Conservation (phyloP, 2,797 vertebrate genomes). For the Lophius americanus region DNA sequence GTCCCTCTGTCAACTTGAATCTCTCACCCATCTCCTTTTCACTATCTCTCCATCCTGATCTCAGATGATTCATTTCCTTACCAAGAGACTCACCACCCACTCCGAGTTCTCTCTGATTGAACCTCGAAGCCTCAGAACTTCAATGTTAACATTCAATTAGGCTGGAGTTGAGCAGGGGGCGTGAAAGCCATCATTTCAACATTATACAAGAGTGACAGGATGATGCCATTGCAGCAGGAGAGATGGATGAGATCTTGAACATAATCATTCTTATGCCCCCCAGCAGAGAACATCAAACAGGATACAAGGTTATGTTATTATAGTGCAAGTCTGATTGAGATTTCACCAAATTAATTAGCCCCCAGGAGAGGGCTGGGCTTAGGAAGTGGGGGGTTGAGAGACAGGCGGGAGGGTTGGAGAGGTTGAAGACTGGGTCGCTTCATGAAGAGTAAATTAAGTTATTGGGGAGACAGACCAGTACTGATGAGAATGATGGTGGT, state of each 20-base stretch:
- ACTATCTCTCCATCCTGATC: slow-evolving; percentile 36
- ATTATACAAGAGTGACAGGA: slow-evolving; percentile 42
- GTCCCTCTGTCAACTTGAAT: slow-evolving; percentile 10
- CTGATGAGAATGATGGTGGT: slow-evolving; percentile 3
- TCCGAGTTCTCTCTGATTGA: slow-evolving; percentile 51
- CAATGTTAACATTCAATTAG: slow-evolving; percentile 59
- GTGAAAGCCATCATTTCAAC: slow-evolving; percentile 44
- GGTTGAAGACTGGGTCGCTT: slow-evolving; percentile 31
- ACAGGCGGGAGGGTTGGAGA: slow-evolving; percentile 23
- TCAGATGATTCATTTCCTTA: slow-evolving; percentile 54
- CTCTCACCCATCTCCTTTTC: slow-evolving; percentile 2
- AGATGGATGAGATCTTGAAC: slow-evolving; percentile 43
- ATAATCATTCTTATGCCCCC: slow-evolving; percentile 68
- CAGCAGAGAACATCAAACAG: slow-evolving; percentile 61
- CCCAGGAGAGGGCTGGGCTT: slow-evolving; percentile 62
- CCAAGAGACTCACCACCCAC: slow-evolving; percentile 50
- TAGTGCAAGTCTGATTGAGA: slow-evolving; percentile 69
- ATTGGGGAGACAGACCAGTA: background rate
- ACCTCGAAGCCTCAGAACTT: slow-evolving; percentile 46
- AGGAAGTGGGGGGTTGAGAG: slow-evolving; percentile 43
- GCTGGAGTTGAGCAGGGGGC: slow-evolving; percentile 53
- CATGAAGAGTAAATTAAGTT: slow-evolving; percentile 6
- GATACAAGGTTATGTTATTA: slow-evolving; percentile 66
- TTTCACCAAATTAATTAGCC: slow-evolving; percentile 77
- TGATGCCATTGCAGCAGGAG: background rate